A percentile compares a stretch with the other conserved stretches of the same genome.
These are phyloP conservation scores for Leptobrachium ailaonicum DNA, from an alignment of 2,113 vertebrate genomes.

Conservation along the genomic window DNA sequence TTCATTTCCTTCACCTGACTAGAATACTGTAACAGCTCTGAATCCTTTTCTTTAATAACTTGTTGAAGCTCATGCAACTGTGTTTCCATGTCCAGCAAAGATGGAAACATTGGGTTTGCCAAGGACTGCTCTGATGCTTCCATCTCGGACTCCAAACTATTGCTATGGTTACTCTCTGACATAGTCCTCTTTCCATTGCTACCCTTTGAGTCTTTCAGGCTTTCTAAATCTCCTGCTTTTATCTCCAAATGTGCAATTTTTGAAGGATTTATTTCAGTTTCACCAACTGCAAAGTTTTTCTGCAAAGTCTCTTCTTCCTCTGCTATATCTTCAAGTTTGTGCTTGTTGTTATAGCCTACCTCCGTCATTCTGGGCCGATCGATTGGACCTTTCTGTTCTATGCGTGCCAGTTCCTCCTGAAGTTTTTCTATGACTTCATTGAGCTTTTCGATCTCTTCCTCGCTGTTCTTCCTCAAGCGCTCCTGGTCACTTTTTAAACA, in stretches of 20 bases:
- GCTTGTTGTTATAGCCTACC: constrained; percentile 65
- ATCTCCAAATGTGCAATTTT: constrained; percentile 55
- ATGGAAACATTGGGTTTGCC: constrained; percentile 63
- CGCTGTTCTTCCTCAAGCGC: constrained; percentile 73
- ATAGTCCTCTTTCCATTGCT: background rate
- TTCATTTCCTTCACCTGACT: constrained; percentile 66
- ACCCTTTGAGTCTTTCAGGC: constrained; percentile 40
- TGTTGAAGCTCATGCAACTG: constrained; percentile 73
- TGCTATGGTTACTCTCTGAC: background rate
- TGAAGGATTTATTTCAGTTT: background rate
- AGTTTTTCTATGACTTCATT: constrained; percentile 91
- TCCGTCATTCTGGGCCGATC: constrained; percentile 67
- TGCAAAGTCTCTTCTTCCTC: constrained; percentile 64
- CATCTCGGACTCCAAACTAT: background rate
- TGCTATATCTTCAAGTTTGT: constrained; percentile 58
- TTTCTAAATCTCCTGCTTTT: constrained; percentile 60
- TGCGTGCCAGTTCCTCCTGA: constrained; percentile 84
- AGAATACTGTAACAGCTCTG: constrained; percentile 67
- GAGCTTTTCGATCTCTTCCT: constrained; percentile 88
- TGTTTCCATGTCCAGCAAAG: constrained; percentile 60
- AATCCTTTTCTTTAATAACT: constrained; percentile 71
- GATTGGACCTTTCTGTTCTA: constrained; percentile 70
- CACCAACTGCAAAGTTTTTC: background rate
- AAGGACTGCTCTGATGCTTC: constrained; percentile 62
- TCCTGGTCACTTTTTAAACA: constrained; percentile 85